phyloP scores from a whole-genome alignment of 2,888 invertebrate genomes.

The Thysanoteuthis rhombus region DNA sequence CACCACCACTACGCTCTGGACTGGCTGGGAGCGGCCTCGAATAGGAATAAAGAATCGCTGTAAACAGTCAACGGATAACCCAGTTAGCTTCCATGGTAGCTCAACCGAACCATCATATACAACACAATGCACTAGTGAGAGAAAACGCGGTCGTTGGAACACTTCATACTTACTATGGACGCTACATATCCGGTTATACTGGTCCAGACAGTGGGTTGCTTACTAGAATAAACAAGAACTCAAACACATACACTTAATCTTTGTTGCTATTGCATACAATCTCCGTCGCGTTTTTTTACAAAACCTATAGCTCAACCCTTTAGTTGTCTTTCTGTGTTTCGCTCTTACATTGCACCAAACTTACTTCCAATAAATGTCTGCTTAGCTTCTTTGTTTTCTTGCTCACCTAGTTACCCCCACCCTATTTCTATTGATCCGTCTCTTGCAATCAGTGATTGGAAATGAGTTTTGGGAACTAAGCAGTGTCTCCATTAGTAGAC shows the following conservation, averaged over 20 bases:
- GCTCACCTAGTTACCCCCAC: too few species aligned
- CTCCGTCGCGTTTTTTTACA: neutral
- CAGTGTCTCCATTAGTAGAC: too few species aligned
- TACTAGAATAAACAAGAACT: neutral
- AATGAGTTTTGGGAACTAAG: too few species aligned
- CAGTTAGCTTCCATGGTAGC: neutral
- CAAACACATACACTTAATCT: neutral
- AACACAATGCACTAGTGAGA: neutral
- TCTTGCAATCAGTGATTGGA: too few species aligned
- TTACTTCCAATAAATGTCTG: too few species aligned
- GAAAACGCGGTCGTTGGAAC: neutral
- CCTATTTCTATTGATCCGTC: too few species aligned
- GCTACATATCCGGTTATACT: neutral
- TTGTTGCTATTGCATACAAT: neutral
- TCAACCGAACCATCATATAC: neutral
- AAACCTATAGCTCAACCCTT: neutral
- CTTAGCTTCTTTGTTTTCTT: too few species aligned
- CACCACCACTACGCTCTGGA: neutral
- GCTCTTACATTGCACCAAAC: too few species aligned
- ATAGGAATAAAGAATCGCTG: neutral
- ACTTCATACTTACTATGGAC: neutral
- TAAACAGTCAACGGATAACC: conserved; percentile 12
- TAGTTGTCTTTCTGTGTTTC: neutral
- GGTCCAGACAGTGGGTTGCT: neutral
- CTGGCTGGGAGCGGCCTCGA: neutral